A percentile compares a stretch with the other conserved stretches of the same genome.
These are phyloP conservation scores for Sebastes taczanowskii DNA, from an alignment of 2,797 vertebrate species.

Conservation along the genomic window DNA sequence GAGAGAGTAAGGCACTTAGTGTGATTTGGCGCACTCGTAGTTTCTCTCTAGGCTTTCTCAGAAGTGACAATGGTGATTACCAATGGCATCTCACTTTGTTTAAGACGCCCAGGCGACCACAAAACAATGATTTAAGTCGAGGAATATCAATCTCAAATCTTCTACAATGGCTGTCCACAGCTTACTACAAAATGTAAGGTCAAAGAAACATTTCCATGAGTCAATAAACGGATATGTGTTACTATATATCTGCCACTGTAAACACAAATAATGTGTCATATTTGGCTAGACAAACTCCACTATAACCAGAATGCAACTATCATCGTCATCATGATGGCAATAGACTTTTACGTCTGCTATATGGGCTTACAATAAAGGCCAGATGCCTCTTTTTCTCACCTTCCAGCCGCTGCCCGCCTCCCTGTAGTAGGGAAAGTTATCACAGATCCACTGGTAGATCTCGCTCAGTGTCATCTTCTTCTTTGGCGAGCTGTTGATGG, in stretches of 20 bases:
- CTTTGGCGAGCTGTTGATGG: slow-evolving; percentile 95
- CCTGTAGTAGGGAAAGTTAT: slow-evolving; percentile 95
- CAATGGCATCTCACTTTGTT: slow-evolving; percentile 48
- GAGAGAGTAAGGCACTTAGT: slow-evolving; percentile 63
- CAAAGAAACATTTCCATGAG: not conserved
- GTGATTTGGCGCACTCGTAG: slow-evolving; percentile 69
- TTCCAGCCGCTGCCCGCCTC: slow-evolving; percentile 96
- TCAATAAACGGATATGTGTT: not conserved
- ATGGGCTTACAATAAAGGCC: not conserved
- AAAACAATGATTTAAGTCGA: slow-evolving; percentile 43
- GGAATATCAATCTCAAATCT: slow-evolving; percentile 33
- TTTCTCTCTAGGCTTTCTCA: slow-evolving; percentile 56
- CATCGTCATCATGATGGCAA: not conserved
- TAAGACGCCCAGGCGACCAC: slow-evolving; percentile 22
- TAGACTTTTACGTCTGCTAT: not conserved
- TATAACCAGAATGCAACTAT: not conserved
- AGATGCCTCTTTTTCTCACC: slow-evolving; percentile 77
- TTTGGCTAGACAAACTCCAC: not conserved
- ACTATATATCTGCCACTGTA: not conserved
- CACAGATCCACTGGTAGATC: slow-evolving; percentile 97
- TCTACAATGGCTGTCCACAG: not conserved
- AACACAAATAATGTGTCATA: not conserved
- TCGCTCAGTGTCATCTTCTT: slow-evolving; percentile 97
- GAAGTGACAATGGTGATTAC: slow-evolving; percentile 69
- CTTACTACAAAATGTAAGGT: slow-evolving; percentile 1